Evolutionary conservation across 2,888 invertebrate species (phyloP), one percentile per base, ranked within the genome.

Genomic region (Eupsilia transversa): DNA sequence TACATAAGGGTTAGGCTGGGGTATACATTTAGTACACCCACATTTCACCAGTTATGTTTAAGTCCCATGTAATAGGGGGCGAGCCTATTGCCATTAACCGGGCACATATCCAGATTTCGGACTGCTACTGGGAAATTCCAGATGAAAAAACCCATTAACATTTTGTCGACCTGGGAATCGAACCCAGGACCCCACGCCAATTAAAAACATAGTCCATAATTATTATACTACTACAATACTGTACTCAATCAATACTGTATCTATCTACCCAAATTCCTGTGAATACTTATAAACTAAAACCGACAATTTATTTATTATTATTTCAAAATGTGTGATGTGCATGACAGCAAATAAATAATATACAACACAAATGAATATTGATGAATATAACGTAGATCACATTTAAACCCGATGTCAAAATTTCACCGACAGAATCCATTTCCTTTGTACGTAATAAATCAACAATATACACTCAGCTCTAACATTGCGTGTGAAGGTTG

Each of bases 401-500:
- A 59, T 68, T 68, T 35, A 59, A 77, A 46, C 12, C 20, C 38
- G 23, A 41, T 56, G 56, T 57, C 61, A 73, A 49, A 60, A 52
- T 56, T 72, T 63, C 67, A 41, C 49, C 64, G 69, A 74, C 69
- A 70, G n/a, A 84, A 79, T 68, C 27, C 30, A 84, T 80, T 84
- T 84, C 65, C 74, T 38, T 43, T 79, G 49, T 23, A 72, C 23
- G 68, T 57, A 72, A 82, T 82, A 82, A 82, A 83, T 83, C 80
- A 83, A 64, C 63, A 61, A 54, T 27, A 52, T 69, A 69, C 46
- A 49, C 56, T 73, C 49, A n/a, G 68, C 61, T 38, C 60, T 57
- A 65, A 20, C 76, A 61, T 82, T 80, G 84, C 84, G 71, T 83
- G 82, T 80, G 68, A 83, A 83, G 68, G 61, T 71, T 77, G 70